Evolutionary conservation across 2,888 invertebrate genomes (phyloP).

Genomic region (Acanthosoma haemorrhoidale): DNA sequence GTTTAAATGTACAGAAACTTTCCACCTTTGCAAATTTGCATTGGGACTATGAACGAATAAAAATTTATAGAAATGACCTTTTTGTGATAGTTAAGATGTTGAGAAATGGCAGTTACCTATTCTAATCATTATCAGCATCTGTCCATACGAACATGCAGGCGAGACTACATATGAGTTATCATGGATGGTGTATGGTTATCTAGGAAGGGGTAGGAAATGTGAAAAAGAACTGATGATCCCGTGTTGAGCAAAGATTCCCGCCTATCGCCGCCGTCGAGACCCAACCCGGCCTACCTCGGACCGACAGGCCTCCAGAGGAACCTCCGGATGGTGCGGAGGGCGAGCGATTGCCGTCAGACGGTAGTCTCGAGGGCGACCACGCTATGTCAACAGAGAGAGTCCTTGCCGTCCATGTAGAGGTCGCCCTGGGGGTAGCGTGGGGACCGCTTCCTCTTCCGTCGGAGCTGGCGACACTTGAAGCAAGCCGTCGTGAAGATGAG

Average conservation of each 20-base stretch:
- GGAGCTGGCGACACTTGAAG: constrained; percentile 44
- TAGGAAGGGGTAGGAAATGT: neutral
- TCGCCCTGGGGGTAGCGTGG: constrained; percentile 45
- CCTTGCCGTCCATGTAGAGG: constrained; percentile 56
- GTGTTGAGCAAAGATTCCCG: constrained; percentile 20
- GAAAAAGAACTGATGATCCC: constrained; percentile 15
- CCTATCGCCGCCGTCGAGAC: constrained; percentile 14
- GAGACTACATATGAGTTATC: no score
- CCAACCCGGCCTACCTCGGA: neutral
- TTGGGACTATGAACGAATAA: no score
- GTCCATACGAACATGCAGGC: no score
- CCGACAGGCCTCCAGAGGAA: constrained; percentile 34
- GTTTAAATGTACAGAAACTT: no score
- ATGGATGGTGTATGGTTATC: no score
- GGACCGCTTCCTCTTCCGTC: constrained; percentile 55
- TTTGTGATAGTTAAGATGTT: no score
- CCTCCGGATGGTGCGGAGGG: constrained; percentile 39
- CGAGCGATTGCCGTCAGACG: constrained; percentile 42
- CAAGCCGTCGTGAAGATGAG: constrained; percentile 58
- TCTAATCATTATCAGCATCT: no score
- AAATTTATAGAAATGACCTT: no score
- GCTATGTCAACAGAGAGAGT: constrained; percentile 66
- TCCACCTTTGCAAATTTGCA: no score
- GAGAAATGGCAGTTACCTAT: no score
- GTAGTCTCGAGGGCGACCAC: constrained; percentile 48